Percentiles rank a stretch among this genome's conserved stretches.
Evolutionary conservation across 2,113 vertebrate species (phyloP).

Genomic region (Charina bottae): DNA sequence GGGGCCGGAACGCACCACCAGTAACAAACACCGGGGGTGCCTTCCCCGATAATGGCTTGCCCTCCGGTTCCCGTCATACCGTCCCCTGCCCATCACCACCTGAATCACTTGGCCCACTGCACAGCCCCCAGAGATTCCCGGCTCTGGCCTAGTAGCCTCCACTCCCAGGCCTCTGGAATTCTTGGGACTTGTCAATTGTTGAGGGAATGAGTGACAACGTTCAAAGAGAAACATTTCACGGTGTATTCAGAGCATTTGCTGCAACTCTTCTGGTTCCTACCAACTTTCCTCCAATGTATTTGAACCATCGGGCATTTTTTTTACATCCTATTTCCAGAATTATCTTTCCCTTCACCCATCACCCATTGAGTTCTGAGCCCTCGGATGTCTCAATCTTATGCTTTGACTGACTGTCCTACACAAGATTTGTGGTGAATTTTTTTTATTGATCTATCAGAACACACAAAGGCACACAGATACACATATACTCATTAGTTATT

Average conservation of each 20-base stretch:
- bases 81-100: too few relatives aligned
- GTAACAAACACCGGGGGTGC: too few relatives aligned
- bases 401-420: slow-evolving; percentile 9
- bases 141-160: too few relatives aligned
- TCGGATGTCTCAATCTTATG: not conserved
- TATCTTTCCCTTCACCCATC: slow-evolving; percentile 19
- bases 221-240: slow-evolving; percentile 40
- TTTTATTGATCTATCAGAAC: not conserved
- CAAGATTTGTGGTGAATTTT: not conserved
- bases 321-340: slow-evolving; percentile 24
- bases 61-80: too few relatives aligned
- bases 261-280: slow-evolving; percentile 42
- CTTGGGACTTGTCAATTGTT: too few relatives aligned
- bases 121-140: too few relatives aligned
- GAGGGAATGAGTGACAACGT: slow-evolving; percentile 42
- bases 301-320: slow-evolving; percentile 22
- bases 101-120: too few relatives aligned
- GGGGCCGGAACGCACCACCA: too few relatives aligned
- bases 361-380: not conserved
- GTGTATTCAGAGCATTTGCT: slow-evolving; percentile 44
- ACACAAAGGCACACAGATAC: not conserved
- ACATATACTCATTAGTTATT: not conserved
- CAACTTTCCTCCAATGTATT: slow-evolving; percentile 36
- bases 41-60: too few relatives aligned
- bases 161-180: too few relatives aligned